These are phyloP conservation scores for Onychomys leucogaster DNA, from an alignment of 2,797 vertebrate species.

Conservation along the genomic window DNA sequence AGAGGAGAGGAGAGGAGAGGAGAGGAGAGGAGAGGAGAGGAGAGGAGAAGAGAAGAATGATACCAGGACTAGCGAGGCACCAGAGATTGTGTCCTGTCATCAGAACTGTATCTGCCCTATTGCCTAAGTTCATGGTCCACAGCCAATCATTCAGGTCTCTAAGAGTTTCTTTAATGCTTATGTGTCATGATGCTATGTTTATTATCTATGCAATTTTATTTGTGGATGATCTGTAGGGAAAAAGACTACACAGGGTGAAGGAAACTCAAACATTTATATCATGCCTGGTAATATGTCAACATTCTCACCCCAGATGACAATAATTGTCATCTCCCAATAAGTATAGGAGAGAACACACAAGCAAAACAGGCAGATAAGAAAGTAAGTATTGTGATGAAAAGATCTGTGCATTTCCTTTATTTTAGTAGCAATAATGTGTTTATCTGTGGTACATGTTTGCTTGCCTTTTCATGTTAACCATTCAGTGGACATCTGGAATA, in stretches of 20 bases:
- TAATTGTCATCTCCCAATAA: neutral
- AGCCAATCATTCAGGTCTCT: neutral
- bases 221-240: neutral
- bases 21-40: neutral
- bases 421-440: neutral
- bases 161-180: neutral
- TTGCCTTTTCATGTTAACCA: neutral
- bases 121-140: neutral
- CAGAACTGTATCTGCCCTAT: neutral
- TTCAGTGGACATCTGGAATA: neutral
- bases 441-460: neutral
- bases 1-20: neutral
- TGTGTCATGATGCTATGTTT: neutral
- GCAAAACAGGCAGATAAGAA: neutral
- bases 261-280: neutral
- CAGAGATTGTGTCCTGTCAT: neutral
- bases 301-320: neutral
- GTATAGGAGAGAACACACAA: neutral
- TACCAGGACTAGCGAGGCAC: neutral
- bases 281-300: rapidly evolving
- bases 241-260: neutral
- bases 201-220: neutral
- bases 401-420: neutral
- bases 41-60: rapidly evolving
- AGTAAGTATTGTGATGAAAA: neutral